These are phyloP conservation scores for Caradrina kadenii DNA, from an alignment of 2,888 invertebrate species.

Conservation along the genomic window DNA sequence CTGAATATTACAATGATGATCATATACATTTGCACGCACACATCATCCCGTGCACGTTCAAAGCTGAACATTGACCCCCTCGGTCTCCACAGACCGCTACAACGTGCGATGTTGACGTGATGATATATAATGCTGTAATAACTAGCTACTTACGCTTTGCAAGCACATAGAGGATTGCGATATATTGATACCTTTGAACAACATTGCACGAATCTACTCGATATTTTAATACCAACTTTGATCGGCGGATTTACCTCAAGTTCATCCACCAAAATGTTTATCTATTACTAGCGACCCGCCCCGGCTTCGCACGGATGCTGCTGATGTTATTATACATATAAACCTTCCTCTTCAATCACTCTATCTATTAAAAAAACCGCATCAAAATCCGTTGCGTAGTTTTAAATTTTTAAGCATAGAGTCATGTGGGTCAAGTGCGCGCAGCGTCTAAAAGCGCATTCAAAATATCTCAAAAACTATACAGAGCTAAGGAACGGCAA, in stretches of 20 bases:
- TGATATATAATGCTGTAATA: slow-evolving; percentile 37
- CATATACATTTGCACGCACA: slow-evolving; percentile 6
- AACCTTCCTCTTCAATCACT: no score
- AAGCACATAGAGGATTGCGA: slow-evolving; percentile 10
- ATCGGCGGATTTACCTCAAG: background rate
- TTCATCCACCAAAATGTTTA: background rate
- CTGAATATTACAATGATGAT: slow-evolving; percentile 20
- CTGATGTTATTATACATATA: no score
- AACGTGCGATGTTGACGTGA: slow-evolving; percentile 44
- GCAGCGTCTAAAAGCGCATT: no score
- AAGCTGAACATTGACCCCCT: slow-evolving; percentile 28
- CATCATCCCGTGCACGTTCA: slow-evolving; percentile 6
- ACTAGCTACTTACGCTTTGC: slow-evolving; percentile 11
- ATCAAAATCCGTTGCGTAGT: no score
- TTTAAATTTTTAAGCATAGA: no score
- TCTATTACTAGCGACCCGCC: no score
- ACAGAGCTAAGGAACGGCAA: no score
- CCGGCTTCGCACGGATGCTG: no score
- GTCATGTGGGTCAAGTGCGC: no score
- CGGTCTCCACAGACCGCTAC: slow-evolving; percentile 31
- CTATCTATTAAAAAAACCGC: no score
- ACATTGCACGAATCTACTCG: background rate
- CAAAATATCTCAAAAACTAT: no score
- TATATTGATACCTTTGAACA: slow-evolving; percentile 19
- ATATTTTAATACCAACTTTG: background rate